Base-by-base conservation (phyloP, 2,113 vertebrate genomes). In the Hypocryptadius cinnamomeus region DNA sequence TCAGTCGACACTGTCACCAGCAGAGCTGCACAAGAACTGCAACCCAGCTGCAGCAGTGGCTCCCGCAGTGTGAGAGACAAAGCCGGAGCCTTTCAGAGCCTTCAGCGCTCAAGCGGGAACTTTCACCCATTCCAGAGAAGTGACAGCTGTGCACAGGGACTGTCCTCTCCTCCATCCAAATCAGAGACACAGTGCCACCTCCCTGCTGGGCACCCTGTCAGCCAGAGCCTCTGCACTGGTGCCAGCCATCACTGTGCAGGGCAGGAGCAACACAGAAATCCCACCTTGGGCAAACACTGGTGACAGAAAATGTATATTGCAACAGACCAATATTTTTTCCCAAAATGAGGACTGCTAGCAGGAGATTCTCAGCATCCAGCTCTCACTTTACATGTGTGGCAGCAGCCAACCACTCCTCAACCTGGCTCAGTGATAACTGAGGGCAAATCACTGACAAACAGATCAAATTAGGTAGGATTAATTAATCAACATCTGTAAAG, bases 31-130 rank as follows among this genome's bases (percentile, higher is more conserved):
- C 66, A 65, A 90, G 94, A 90, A 80, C 95, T 92, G 93, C 93
- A 94, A 9, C 45, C 21, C 63, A 3, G 79, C 65, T 5, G 56
- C 73, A 37, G 61, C 60, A 21, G 80, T n/a, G 16, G 23, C 51
- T 31, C 51, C 78, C 2, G 2, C 8, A 0, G 0, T 0, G 33
- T 0, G 0, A 0, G 15, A 33, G 37, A 70, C 72, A 68, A 54
- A 80, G 82, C 35, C 6, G 0, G 53, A 54, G 85, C n/a, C 48
- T 65, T 23, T 30, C 28, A 45, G 78, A 85, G 79, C 54, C 87
- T 60, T 35, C 35, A 4, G 71, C 0, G 1, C 54, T 70, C 54
- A 1, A 9, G 54, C 3, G 8, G 57, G 47, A 85, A 64, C 73
- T 60, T 79, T 51, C 40, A 14, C 57, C 69, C 56, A 10, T 5